A percentile compares a stretch with the other conserved stretches of the same genome.
These are phyloP conservation scores for Brachyrhaphis roseni DNA, from an alignment of 2,797 vertebrate species.

Conservation along the genomic window DNA sequence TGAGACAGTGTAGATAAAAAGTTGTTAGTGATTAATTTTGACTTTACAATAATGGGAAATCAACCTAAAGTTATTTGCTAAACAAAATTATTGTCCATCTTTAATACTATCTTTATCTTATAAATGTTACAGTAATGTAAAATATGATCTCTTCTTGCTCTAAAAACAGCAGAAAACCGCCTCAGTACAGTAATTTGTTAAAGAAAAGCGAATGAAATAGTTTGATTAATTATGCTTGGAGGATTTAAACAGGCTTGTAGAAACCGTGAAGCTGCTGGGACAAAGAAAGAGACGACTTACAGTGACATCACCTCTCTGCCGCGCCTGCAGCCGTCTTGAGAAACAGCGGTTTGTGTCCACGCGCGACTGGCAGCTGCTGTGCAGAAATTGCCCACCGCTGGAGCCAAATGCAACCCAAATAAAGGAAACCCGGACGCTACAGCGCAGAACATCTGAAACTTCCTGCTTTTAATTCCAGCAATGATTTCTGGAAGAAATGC, in stretches of 20 bases:
- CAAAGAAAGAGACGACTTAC: neutral
- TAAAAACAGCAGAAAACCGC: neutral
- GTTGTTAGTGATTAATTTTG: neutral
- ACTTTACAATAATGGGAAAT: neutral
- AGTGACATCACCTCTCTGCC: neutral
- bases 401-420: slow-evolving; percentile 2
- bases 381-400: neutral
- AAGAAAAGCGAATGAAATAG: neutral
- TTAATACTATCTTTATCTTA: neutral
- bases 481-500: neutral
- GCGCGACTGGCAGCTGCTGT: neutral
- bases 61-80: too few relatives aligned
- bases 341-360: neutral
- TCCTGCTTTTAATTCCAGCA: slow-evolving; percentile 1
- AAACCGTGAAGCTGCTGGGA: neutral
- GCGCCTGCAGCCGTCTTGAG: neutral
- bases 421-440: neutral
- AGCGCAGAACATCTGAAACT: slow-evolving; percentile 6
- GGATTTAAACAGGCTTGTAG: neutral
- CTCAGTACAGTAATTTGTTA: neutral
- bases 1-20: neutral
- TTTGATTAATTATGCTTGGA: neutral
- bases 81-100: neutral
- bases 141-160: neutral
- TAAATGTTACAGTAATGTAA: neutral